Base-by-base conservation (phyloP, 1,140 invertebrate genomes). In the Uloborus diversus region DNA sequence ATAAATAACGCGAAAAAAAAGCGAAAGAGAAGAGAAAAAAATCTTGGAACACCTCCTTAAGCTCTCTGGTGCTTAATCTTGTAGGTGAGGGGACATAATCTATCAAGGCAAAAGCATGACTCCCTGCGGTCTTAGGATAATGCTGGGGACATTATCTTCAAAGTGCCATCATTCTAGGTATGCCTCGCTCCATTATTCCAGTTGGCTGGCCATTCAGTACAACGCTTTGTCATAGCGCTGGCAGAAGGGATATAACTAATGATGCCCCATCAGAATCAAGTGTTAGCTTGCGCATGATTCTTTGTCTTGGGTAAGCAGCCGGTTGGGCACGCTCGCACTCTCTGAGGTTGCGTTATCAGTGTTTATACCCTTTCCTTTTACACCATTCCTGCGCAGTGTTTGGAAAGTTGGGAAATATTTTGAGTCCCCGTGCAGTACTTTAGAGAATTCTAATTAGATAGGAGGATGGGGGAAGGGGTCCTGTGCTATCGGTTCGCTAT, bases 181-280 rank as follows among this genome's bases (percentile, higher is more conserved):
- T 13, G n/a, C 4, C 4, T 23, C 20, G 37, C 51, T 71, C 68
- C 68, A 71, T 71, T 71, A 71, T 71, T 71, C 49, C 53, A 28
- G 68, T 13, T 37, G 68, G 68, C 32, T 59, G 53, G 68, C 42
- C 68, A 71, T 59, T 69, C 47, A 33, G 66, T 30, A 32, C 17
- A n/a, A 13, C 25, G 32, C 68, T 71, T 71, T 71, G 68, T 71
- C 68, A 71, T 59, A 59, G 51, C 33, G 23, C 53, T 14, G 66
- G 66, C 66, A 70, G 53, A 23, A 57, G 23, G 28, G 68, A 59
- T 71, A n/a, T n/a, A 59, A 71, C 53, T 71, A 71, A 71, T 71
- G 68, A 37, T 14, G 25, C 7, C 14, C 68, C 53, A 71, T 71
- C 68, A 71, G 35, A 59, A 71, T 71, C 68, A 71, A 71, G 68